Conservation (phyloP, 2,888 invertebrate species). For the Dryococelus australis region DNA sequence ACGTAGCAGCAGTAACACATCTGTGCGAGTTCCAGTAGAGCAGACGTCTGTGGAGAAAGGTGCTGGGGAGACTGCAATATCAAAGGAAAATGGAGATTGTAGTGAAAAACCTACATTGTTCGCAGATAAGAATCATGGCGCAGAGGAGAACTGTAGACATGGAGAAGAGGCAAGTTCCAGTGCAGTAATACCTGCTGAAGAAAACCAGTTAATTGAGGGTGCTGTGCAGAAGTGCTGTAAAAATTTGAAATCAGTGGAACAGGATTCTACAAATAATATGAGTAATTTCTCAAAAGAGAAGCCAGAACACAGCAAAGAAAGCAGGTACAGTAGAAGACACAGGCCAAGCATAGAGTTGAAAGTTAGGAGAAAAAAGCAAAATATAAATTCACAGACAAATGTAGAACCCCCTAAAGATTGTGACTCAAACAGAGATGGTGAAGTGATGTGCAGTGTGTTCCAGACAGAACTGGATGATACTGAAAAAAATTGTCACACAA, state of each 20-base stretch:
- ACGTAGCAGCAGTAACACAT: neutral
- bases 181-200: neutral
- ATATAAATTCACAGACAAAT: neutral
- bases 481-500: neutral
- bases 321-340: neutral
- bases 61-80: neutral
- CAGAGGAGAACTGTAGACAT: neutral
- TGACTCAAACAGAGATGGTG: neutral
- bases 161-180: too few species aligned
- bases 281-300: neutral
- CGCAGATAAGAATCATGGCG: neutral
- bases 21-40: too few species aligned
- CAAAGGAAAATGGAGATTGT: neutral
- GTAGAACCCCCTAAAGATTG: neutral
- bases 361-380: neutral
- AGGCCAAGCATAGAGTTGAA: neutral
- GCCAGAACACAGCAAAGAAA: neutral
- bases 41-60: neutral
- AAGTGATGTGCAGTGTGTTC: neutral
- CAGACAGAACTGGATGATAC: neutral
- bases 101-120: neutral
- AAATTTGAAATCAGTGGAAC: neutral
- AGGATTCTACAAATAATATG: neutral
- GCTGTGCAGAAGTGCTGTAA: neutral
- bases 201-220: neutral